Evolutionary conservation across 2,113 vertebrate genomes (phyloP), one percentile per base, ranked within the genome.

Genomic region (Phasianus colchicus): DNA sequence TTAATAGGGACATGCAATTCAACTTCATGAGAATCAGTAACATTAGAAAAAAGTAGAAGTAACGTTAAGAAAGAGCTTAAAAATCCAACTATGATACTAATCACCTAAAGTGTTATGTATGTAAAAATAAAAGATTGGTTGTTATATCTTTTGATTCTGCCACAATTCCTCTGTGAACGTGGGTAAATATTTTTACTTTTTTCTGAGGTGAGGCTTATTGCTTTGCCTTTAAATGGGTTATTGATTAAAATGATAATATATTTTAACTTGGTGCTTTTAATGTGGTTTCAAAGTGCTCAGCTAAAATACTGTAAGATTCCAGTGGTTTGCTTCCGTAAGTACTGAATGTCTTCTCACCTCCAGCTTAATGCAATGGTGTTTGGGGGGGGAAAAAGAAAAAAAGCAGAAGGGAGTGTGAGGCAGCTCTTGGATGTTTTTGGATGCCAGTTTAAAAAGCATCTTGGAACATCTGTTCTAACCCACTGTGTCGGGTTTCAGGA

Each of bases 341-440:
- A 74, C 55, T 84, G 76, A 82, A 79, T 54, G 85, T 83, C 43
- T 65, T 82, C 81, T 87, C 90, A 64, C 66, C 76, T 94, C 83
- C 71, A 85, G 34, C 61, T 92, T 74, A 86, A 65, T 61, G 57
- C 77, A 87, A 16, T 1, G 76, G 82, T 64, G 74, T 83, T 84
- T 86, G 78, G 54, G 55, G 54, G 55, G 24, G 18, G 7, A 32
- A 32, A 38, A 63, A 13, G 13, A 50, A 29, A 27, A 52, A 57
- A 57, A 13, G 52, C 76, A 88, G 73, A 55, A 60, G 6, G 70
- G 6, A 67, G 84, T 18, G 48, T 81, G 87, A 83, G 61, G 61
- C 70, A 94, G 70, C 65, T 92, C 57, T 92, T 64, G 72, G 88
- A 27, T 83, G 73, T 89, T 88, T 96, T 91, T 88, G 83, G 83